A percentile compares a stretch with the other conserved stretches of the same genome.
Evolutionary conservation across 2,113 vertebrate genomes (phyloP).

Genomic region (Lycocorax pyrrhopterus): DNA sequence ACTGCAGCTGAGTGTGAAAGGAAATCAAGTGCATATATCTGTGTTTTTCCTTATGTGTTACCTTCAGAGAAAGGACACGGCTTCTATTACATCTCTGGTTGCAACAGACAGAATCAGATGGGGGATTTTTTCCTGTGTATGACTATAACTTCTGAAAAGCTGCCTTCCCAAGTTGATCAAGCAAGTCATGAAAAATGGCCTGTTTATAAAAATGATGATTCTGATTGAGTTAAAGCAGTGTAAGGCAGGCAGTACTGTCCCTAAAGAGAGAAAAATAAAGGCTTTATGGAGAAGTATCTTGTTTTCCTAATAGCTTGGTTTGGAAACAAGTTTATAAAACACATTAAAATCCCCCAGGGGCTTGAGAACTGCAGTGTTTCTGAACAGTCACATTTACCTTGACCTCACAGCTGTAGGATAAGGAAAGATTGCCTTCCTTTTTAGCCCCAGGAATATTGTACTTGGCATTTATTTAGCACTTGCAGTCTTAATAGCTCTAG

Average conservation of each 20-base stretch:
- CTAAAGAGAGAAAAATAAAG: constrained; percentile 45
- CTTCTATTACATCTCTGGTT: background rate
- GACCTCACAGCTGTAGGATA: constrained; percentile 3
- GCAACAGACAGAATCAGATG: background rate
- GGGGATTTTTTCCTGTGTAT: background rate
- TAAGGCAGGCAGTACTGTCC: constrained; percentile 10
- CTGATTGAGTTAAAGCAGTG: constrained; percentile 34
- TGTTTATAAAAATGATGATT: constrained; percentile 50
- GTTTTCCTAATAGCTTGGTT: constrained; percentile 55
- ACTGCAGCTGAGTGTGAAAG: background rate
- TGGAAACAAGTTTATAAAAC: constrained; percentile 55
- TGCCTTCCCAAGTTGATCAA: constrained; percentile 28
- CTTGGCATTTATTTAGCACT: background rate
- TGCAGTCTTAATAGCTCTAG: background rate
- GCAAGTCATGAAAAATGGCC: constrained; percentile 32
- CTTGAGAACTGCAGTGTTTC: constrained; percentile 9
- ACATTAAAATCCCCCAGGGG: constrained; percentile 23
- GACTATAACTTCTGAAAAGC: constrained; percentile 2
- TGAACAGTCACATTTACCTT: constrained; percentile 25
- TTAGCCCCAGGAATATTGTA: background rate
- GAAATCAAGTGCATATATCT: background rate
- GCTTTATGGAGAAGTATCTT: constrained; percentile 43
- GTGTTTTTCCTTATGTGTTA: background rate
- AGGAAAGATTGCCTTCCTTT: constrained; percentile 1
- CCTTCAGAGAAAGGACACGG: background rate